Evolutionary conservation across 2,888 invertebrate species (phyloP), one percentile per base, ranked within the genome.

Genomic region (Torymus tubicola): DNA sequence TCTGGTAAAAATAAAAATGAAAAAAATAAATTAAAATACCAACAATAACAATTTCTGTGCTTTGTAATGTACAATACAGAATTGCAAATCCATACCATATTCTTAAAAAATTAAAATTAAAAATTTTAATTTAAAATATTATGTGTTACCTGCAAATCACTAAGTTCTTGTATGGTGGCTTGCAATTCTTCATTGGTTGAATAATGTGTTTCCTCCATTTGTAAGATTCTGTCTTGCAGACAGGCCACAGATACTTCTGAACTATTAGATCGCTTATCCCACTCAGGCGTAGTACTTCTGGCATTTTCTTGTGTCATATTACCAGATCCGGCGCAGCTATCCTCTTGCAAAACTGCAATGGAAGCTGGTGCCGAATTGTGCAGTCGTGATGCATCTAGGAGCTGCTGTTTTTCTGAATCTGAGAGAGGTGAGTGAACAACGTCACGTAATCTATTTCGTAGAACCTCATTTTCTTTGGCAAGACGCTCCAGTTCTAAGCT

Each of bases 161-260:
- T 95, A 82, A 98, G 92, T 91, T 98, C 98, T 86, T 98, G 98
- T 67, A 98, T 92, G 0, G 98, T 98, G 0, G 98, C 98, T 91
- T 98, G 98, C 5, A 97, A 92, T 91, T 97, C 97, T 91, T 97
- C 97, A 89, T 96, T 96, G 79, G 97, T 97, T 83, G 97, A 97
- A 90, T 88, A 93, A 89, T 97, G 96, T 18, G 96, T 96, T 90
- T 97, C 97, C 89, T 97, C 96, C 96, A 97, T 97, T 91, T 97
- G 96, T 90, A 96, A 93, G 86, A 98, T 97, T 88, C 97, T 94
- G 89, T 98, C 98, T 91, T 98, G 98, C 83, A 97, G 93, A 90
- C 97, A 97, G 21, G 97, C 97, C 83, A 98, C 97, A 3, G 96
- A 96, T 78, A 97, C 95, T 91, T 98, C 97, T 4, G 96, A 96